Conservation (phyloP, 2,113 vertebrate species). For the Dipodomys spectabilis region DNA sequence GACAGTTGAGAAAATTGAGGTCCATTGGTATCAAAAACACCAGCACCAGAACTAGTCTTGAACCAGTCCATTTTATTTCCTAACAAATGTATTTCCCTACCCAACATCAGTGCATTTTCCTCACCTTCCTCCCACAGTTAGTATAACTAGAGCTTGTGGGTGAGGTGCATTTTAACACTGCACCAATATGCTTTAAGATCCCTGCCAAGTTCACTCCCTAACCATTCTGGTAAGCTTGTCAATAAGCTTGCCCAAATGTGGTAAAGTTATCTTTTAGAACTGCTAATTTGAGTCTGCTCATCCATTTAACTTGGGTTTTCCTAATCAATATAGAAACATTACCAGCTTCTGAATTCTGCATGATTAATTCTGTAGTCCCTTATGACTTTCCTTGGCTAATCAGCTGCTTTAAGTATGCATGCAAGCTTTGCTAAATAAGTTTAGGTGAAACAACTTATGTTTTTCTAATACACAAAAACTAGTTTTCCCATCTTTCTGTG, state of each 20-base stretch:
- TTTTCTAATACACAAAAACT: slow-evolving; percentile 40
- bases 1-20: neutral
- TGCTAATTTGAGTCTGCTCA: neutral
- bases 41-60: neutral
- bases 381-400: neutral
- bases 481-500: slow-evolving; percentile 1
- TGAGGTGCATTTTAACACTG: neutral
- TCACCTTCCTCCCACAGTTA: neutral
- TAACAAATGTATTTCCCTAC: neutral
- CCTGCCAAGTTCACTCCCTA: slow-evolving; percentile 2
- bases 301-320: slow-evolving; percentile 49
- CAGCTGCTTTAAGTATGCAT: neutral
- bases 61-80: slow-evolving; percentile 19
- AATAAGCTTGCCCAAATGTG: slow-evolving; percentile 13
- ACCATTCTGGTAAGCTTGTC: slow-evolving; percentile 1
- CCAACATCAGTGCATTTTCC: neutral
- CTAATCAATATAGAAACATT: slow-evolving; percentile 31
- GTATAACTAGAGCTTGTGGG: neutral
- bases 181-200: neutral
- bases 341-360: slow-evolving; percentile 33
- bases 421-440: slow-evolving; percentile 28
- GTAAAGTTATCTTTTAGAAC: neutral
- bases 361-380: slow-evolving; percentile 1
- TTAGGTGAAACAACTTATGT: neutral
- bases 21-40: neutral